Base-by-base conservation (phyloP, 2,797 vertebrate genomes). In the Graptemys geographica region DNA sequence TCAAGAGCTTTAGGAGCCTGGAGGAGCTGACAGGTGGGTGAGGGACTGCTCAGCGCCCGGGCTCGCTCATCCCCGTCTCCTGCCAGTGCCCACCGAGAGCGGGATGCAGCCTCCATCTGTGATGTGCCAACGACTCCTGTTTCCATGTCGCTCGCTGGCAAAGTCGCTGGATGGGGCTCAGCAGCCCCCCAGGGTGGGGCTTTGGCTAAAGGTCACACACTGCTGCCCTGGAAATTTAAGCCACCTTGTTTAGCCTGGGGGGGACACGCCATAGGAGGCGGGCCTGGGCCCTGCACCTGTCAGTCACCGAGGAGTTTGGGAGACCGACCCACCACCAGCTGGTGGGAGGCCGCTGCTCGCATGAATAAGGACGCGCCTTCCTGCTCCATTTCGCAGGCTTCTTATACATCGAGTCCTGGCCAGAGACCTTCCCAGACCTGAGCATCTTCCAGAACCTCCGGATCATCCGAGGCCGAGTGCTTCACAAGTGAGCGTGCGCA, bases 321-420 rank as follows among this genome's bases (percentile, higher is more conserved):
- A 49, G 44, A 18, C 74, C 4, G 7, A 41, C 41, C 57, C 31
- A 21, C 19, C 11, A 19, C 27, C 4, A 33, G 59, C 28, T 52
- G 37, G 78, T 79, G 51, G 31, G 12, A 79, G 25, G 44, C 69
- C 49, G 53, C 83, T 16, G 6, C 81, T 41, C 5, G 21, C n/a
- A 72, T 41, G 37, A 41, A 27, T 44, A 25, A 51, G 78, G 49
- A 79, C 16, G 15, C 21, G 15, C 28, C 78, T 31, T 27, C 33
- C 44, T 96, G 65, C 2, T 33, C 37, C n/a, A 88, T 47, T 81
- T 83, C 94, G 9, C 97, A 99, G 99, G 99, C 28, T 99, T 99
- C 97, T 97, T 99, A 91, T 99, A 99, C 97, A 99, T 99, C 33
- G 99, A 99, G 0, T 98, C 98, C 0, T 99, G 99, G 99, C 99